Conservation (phyloP, 2,113 vertebrate genomes). For the Asarcornis scutulata region DNA sequence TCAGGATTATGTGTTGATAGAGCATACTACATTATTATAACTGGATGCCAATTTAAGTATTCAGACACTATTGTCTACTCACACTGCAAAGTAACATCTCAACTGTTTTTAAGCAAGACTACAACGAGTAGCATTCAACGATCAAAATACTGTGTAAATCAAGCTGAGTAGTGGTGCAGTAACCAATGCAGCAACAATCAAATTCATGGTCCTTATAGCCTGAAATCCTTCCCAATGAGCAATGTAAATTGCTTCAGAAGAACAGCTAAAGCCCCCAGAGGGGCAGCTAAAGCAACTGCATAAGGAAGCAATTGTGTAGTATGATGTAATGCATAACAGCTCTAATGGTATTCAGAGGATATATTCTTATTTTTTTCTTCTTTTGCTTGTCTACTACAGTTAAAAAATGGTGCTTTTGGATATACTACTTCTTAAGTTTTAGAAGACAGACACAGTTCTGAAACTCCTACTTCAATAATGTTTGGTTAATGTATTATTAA, state of each 20-base stretch:
- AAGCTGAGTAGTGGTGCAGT: neutral
- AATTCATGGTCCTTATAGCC: neutral
- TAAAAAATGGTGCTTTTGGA: neutral
- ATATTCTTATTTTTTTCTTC: neutral
- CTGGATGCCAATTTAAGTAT: rapidly evolving
- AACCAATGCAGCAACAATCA: neutral
- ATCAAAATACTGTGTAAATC: neutral
- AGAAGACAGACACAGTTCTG: neutral
- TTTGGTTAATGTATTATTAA: neutral
- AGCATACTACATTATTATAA: neutral
- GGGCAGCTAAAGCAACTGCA: neutral
- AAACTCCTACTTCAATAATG: neutral
- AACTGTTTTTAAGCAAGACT: neutral
- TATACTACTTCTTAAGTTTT: neutral
- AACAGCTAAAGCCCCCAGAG: neutral
- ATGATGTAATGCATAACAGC: neutral
- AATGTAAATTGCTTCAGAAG: neutral
- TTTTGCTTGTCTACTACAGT: neutral
- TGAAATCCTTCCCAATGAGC: neutral
- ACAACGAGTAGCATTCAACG: neutral
- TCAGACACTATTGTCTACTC: neutral
- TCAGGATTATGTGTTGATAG: neutral
- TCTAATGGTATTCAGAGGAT: neutral
- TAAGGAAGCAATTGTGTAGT: neutral
- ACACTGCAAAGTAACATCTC: neutral